A percentile compares a stretch with the other conserved stretches of the same genome.
Evolutionary conservation across 2,797 vertebrate species (phyloP).

Genomic region (Rhabdophis nuchalis): DNA sequence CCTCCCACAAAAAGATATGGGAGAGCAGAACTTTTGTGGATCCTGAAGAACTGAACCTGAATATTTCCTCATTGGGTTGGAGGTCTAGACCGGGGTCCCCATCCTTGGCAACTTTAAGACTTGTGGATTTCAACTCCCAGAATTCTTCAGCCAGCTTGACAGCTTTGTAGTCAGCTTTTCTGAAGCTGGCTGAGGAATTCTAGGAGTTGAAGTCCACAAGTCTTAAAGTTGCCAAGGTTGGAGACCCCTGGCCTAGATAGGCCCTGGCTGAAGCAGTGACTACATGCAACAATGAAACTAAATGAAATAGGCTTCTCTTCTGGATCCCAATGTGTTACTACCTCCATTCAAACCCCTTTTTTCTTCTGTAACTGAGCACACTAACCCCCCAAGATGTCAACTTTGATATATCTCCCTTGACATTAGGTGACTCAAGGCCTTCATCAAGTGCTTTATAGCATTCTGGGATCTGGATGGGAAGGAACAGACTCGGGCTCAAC

Average conservation of each 20-base stretch:
- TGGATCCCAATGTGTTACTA: background rate
- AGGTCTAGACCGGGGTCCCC: background rate
- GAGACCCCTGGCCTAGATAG: background rate
- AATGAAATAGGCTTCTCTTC: conserved; percentile 27
- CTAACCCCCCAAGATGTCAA: background rate
- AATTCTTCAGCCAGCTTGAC: no score
- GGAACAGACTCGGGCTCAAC: no score
- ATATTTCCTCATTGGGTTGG: conserved; percentile 6
- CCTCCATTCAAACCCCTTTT: background rate
- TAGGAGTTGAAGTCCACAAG: no score
- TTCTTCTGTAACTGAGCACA: background rate
- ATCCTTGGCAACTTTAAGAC: no score
- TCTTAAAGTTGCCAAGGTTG: no score
- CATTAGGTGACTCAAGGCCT: background rate
- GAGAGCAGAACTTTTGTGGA: background rate
- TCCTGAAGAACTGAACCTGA: background rate
- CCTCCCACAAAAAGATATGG: background rate
- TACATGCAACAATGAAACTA: conserved; percentile 52
- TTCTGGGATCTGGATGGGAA: no score
- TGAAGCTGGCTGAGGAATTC: no score
- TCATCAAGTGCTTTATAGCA: background rate
- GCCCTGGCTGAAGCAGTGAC: conserved; percentile 39
- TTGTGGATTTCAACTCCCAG: no score
- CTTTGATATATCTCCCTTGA: background rate
- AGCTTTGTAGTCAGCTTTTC: no score